Evolutionary conservation across 2,113 vertebrate species (phyloP), one percentile per base, ranked within the genome.

Genomic region (Amblyopsis rosae): DNA sequence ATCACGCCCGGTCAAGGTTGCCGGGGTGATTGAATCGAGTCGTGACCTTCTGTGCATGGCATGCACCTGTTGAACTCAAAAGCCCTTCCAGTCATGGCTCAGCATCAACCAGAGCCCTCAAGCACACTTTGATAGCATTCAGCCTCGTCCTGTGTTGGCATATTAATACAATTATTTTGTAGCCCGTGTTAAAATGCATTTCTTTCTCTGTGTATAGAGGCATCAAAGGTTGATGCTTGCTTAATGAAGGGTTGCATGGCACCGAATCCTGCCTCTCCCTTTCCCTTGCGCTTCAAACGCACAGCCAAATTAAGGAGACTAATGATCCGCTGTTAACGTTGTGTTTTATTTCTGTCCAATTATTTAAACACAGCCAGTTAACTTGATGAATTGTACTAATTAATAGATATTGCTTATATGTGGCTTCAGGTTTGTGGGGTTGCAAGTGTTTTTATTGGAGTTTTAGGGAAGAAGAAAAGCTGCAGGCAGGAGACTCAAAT

Each of bases 311-410:
- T 75, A 74, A 72, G 70, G 70, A 61, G 58, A 54, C 62, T 89
- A 86, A 84, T 84, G 72, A 86, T 75, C 67, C 75, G 67, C 67
- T 73, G 62, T 75, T 76, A 57, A 67, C 53, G 33, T 67, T 70
- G 51, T 58, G 65, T 72, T 83, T 83, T 80, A 82, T 78, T 74
- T 70, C 66, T 49, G 13, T 64, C 65, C 83, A 79, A 79, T 86
- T 82, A 89, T 77, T 86, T 67, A 84, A 83, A 82, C 78, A 78
- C 76, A 68, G 69, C 66, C 77, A 79, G 81, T 88, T 87, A 84
- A 81, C 68, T 77, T 82, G 80, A 86, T 75, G 72, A 65, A 79
- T 76, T 65, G 71, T n/a, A 13, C 41, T 83, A 80, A 78, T 82
- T 75, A 82, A 82, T 82, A 63, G 26, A 73, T 72, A 71, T 72